Conservation (phyloP, 1,140 invertebrate genomes). For the Pollicipes pollicipes region DNA sequence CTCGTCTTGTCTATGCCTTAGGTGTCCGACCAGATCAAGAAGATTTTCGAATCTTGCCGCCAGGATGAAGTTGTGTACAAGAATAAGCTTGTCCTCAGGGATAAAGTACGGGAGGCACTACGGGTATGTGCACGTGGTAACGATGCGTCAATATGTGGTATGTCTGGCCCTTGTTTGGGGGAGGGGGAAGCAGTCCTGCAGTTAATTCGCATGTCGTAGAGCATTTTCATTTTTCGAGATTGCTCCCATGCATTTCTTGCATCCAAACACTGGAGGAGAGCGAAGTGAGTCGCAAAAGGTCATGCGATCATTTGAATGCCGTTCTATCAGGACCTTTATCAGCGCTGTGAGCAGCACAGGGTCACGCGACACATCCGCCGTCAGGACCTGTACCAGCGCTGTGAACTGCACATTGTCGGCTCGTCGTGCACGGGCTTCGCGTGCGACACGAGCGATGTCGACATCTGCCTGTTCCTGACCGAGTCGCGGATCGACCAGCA, state of each 20-base stretch:
- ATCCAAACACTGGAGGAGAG: too few relatives aligned
- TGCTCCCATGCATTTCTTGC: too few relatives aligned
- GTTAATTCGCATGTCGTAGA: not conserved
- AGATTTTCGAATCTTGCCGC: not conserved
- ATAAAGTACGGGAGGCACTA: not conserved
- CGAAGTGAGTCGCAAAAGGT: not conserved
- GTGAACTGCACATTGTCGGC: conserved; percentile 75
- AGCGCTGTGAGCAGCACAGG: not conserved
- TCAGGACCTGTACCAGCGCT: conserved; percentile 15
- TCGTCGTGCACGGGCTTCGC: conserved; percentile 94
- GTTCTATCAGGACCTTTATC: not conserved
- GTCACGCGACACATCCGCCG: not conserved
- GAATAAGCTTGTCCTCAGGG: not conserved
- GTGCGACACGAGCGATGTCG: conserved; percentile 74
- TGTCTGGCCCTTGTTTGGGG: not conserved
- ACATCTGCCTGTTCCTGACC: conserved; percentile 79
- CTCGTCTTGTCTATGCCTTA: not conserved
- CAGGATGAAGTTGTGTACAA: not conserved
- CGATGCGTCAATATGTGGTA: not conserved
- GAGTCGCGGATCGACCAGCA: conserved; percentile 50
- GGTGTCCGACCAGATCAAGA: not conserved
- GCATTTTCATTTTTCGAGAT: not conserved
- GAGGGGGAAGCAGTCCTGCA: not conserved
- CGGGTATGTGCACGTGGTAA: not conserved
- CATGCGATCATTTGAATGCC: not conserved